Base-by-base conservation (phyloP, 2,888 invertebrate genomes). In the Himalopsyche anomala region DNA sequence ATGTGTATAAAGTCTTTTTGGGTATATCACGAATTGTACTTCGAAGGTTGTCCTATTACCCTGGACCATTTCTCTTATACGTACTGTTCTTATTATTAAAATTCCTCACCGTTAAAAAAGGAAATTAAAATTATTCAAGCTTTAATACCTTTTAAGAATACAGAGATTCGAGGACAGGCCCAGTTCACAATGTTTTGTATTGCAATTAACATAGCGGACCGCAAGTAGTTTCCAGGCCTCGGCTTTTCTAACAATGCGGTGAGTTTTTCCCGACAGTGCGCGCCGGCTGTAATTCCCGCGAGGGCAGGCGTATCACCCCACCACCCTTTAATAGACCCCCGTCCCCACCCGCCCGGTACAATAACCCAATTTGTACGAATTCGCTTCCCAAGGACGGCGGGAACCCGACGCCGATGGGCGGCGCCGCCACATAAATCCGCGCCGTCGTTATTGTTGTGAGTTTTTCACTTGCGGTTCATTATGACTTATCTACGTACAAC, bases 281-380 rank as follows among this genome's bases (percentile, higher is more conserved):
- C 87, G 86, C 86, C 86, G 80, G 81, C 85, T 81, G 83, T 84
- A 85, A 80, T 82, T 86, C 56, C 74, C 83, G 42, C 51, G 36
- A 42, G 55, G 81, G 38, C 74, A 82, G 83, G 79, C 62, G 54
- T 55, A 9, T 45, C 74, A n/a, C 81, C 83, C 81, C 79, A 28
- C 15, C 28, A 28, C 69, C 84, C 82, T n/a, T 55, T 51, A 51
- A 38, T 80, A 81, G 8, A 28, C 83, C 83, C 83, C 69, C 79
- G 69, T n/a, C 36, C 86, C 85, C 83, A 92, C 90, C 92, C 84
- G 82, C 80, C 87, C 84, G 87, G 86, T 88, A 88, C 93, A 93
- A 93, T 93, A 93, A 93, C 93, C 93, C 93, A 93, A 93, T 93
- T 93, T 93, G 93, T 93, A 92, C 92, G 93, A 92, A 92, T 93